A percentile compares a stretch with the other conserved stretches of the same genome.
Conservation (phyloP, 1,140 invertebrate species). For the Listronotus bonariensis region DNA sequence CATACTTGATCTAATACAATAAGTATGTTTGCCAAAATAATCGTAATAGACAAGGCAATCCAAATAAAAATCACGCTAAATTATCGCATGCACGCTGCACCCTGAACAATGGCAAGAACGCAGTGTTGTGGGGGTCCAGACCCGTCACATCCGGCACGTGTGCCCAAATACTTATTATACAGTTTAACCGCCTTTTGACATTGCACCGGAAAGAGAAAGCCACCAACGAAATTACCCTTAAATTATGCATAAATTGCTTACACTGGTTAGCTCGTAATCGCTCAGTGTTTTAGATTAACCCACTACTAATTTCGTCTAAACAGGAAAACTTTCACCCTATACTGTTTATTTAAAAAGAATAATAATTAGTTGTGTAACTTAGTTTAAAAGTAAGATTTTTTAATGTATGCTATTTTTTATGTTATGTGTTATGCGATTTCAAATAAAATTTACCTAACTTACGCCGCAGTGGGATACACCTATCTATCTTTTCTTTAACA, state of each 20-base stretch:
- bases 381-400: too few species aligned
- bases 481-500: too few species aligned
- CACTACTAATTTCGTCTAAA: not conserved
- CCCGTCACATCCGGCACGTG: constrained; percentile 40
- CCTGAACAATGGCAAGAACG: constrained; percentile 25
- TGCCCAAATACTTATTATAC: constrained; percentile 35
- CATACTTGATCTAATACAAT: too few species aligned
- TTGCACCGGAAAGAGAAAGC: constrained; percentile 36
- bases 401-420: too few species aligned
- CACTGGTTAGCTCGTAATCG: constrained; percentile 11
- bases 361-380: too few species aligned
- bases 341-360: too few species aligned
- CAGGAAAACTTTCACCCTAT: too few species aligned
- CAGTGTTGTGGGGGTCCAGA: constrained; percentile 25
- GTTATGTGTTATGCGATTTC: too few species aligned
- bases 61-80: constrained; percentile 22
- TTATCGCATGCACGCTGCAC: constrained; percentile 19
- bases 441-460: too few species aligned
- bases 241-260: constrained; percentile 31
- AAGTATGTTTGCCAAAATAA: constrained; percentile 9
- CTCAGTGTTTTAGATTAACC: constrained; percentile 3
- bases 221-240: constrained; percentile 32
- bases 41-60: constrained; percentile 3
- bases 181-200: constrained; percentile 39
- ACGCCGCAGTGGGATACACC: too few species aligned